Conservation (phyloP, 2,797 vertebrate species). For the Syndactyla subalaris region DNA sequence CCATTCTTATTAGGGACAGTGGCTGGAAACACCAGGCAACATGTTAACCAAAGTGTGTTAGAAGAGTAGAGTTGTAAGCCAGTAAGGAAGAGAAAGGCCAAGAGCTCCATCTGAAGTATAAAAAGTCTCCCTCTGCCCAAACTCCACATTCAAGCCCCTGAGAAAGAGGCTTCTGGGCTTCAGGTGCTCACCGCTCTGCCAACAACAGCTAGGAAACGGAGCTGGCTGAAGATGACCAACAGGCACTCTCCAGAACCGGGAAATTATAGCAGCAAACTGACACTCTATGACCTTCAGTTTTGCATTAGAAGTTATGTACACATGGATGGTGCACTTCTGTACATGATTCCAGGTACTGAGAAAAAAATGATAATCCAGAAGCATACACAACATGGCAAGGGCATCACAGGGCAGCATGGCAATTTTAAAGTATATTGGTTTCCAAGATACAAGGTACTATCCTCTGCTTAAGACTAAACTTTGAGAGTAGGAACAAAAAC, state of each 20-base stretch:
- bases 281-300: neutral
- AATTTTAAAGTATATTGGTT: neutral
- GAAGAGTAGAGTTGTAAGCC: neutral
- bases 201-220: rapidly evolving
- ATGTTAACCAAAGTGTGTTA: neutral
- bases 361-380: neutral
- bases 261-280: neutral
- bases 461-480: neutral
- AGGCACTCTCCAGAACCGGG: neutral
- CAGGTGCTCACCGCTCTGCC: neutral
- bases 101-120: neutral
- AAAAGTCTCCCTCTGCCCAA: neutral
- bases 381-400: neutral
- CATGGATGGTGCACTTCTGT: rapidly evolving
- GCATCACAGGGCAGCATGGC: neutral
- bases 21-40: neutral
- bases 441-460: neutral
- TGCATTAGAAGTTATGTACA: neutral
- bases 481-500: neutral
- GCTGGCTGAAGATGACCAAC: neutral
- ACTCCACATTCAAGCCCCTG: neutral
- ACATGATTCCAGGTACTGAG: neutral
- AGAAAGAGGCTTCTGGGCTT: neutral
- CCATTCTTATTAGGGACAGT: neutral
- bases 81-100: neutral